phyloP scores from a whole-genome alignment of 2,888 invertebrate genomes.

The Brachynemurus nebulosus region DNA sequence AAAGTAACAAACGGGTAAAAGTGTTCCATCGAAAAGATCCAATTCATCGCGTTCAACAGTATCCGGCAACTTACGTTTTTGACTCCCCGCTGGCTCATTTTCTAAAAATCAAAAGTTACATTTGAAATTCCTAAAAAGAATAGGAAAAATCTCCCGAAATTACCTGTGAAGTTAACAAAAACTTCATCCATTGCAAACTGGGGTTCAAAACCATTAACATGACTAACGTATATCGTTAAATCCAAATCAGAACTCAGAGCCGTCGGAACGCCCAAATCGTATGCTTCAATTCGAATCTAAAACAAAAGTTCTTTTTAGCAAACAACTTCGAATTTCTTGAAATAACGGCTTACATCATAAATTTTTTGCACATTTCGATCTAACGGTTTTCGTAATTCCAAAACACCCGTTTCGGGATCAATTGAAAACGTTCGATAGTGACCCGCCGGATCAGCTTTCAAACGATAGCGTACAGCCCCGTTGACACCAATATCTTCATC shows the following conservation, averaged over 20 bases:
- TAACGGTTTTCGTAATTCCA: conserved; percentile 55
- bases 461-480: conserved; percentile 74
- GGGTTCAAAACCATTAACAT: conserved; percentile 80
- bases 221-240: conserved; percentile 72
- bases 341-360: conserved; percentile 55
- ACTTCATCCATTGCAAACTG: conserved; percentile 64
- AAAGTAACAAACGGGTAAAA: conserved; percentile 81
- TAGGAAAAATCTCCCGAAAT: conserved; percentile 4
- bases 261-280: conserved; percentile 76
- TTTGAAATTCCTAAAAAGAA: conserved; percentile 8
- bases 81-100: conserved; percentile 45
- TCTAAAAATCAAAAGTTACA: conserved; percentile 32
- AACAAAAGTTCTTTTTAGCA: conserved; percentile 4
- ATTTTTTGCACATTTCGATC: conserved; percentile 75
- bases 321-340: neutral
- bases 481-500: conserved; percentile 85
- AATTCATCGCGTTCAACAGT: conserved; percentile 78
- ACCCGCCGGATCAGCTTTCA: conserved; percentile 66
- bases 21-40: conserved; percentile 62
- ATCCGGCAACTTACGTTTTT: conserved; percentile 54
- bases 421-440: conserved; percentile 73
- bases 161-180: conserved; percentile 57
- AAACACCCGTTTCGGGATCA: conserved; percentile 61
- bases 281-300: conserved; percentile 79
- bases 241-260: conserved; percentile 78